These are phyloP conservation scores for Conus canariensis DNA, from an alignment of 2,888 invertebrate genomes.

Conservation along the genomic window DNA sequence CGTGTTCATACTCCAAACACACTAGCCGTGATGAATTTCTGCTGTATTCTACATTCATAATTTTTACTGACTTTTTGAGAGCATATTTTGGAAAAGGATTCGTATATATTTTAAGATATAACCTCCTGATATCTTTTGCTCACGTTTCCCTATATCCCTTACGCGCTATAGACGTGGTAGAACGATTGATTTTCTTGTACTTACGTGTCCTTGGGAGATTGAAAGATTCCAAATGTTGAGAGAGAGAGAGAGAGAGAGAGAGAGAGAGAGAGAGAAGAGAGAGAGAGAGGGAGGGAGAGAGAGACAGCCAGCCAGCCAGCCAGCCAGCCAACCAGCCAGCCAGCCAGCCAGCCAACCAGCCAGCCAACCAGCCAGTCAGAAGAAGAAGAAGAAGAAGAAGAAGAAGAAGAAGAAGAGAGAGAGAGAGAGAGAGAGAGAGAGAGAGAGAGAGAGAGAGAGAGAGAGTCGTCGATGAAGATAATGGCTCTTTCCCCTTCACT, in stretches of 20 bases:
- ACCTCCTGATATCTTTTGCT: no score
- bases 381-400: background rate
- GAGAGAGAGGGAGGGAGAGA: constrained; percentile 11
- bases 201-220: no score
- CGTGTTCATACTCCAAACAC: no score
- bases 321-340: background rate
- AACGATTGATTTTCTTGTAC: no score
- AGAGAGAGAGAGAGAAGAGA: constrained; percentile 21
- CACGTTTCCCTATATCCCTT: no score
- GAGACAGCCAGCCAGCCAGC: background rate
- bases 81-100: no score
- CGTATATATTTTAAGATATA: no score
- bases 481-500: background rate
- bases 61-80: no score
- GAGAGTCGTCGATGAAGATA: background rate
- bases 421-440: constrained; percentile 2
- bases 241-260: background rate
- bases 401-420: background rate
- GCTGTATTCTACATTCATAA: no score
- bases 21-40: no score
- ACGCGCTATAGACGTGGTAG: no score
- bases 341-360: background rate
- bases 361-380: background rate
- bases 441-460: background rate
- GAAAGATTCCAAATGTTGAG: background rate